Evolutionary conservation across 2,113 vertebrate species (phyloP), one percentile per base, ranked within the genome.

Genomic region (Dromas ardeola): DNA sequence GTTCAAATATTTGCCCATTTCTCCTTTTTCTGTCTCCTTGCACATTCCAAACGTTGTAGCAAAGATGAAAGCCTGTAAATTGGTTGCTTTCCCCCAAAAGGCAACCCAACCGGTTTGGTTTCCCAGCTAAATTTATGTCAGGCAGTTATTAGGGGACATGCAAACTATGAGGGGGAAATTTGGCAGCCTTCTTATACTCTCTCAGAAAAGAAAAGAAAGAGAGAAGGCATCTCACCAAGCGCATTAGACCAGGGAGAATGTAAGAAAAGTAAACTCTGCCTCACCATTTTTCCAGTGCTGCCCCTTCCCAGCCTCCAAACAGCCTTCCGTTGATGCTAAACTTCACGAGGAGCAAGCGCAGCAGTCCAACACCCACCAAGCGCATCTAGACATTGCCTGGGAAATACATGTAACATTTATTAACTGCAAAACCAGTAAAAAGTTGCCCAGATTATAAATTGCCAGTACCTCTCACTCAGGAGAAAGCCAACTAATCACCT

Each of bases 11-110:
- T 94, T 90, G 56, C 36, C 82, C 6, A 0, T 56, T 66, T 94
- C 86, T 97, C n/a, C 61, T 52, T 93, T 88, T 50, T 88, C 40
- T 89, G 36, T 43, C 58, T 88, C 81, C 62, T 65, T 61, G 50
- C 34, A 65, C 80, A 90, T 95, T 92, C 84, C 86, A 73, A 65
- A 83, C 14, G 13, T 91, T 6, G 23, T 26, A 65, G 43, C 0
- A 0, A 59, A 88, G 90, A 96, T 89, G 80, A 96, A 96, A 97
- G 88, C 52, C 72, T 88, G 21, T n/a, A 65, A 59, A 53, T 29
- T 38, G 61, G 66, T 65, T 84, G 56, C 40, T 58, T 53, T 88
- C 76, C 47, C 63, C 15, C 14, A 6, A 78, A 56, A 95, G 55
- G 69, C 87, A 88, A 86, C 70, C 49, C 42, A 80, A 94, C 82